Conservation (phyloP, 2,888 invertebrate genomes). For the Ischnus inquisitorius region DNA sequence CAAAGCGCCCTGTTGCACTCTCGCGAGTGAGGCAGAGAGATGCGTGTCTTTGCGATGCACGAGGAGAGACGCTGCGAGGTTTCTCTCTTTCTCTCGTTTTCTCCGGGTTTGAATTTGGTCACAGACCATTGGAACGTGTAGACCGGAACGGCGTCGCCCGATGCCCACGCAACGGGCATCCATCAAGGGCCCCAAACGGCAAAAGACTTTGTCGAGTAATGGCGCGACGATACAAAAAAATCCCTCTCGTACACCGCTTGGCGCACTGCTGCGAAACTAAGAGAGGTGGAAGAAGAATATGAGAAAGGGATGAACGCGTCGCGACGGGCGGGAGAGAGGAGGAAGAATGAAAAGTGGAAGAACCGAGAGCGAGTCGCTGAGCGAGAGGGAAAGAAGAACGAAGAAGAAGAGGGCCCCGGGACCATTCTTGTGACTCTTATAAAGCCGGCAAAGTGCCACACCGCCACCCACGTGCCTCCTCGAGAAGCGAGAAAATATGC, state of each 20-base stretch:
- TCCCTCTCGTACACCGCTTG: conserved; percentile 23
- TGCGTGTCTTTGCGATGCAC: conserved; percentile 27
- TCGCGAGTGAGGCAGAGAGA: conserved; percentile 17
- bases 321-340: conserved; percentile 40
- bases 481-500: conserved; percentile 78
- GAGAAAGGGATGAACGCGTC: conserved; percentile 40
- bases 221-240: conserved; percentile 81
- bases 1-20: conserved; percentile 61
- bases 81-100: conserved; percentile 51
- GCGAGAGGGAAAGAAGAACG: conserved; percentile 61
- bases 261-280: conserved; percentile 34
- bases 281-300: conserved; percentile 28
- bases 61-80: neutral
- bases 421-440: conserved; percentile 81
- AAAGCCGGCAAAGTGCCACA: conserved; percentile 82
- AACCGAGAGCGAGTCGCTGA: conserved; percentile 65
- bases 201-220: conserved; percentile 83
- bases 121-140: conserved; percentile 75
- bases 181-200: conserved; percentile 81
- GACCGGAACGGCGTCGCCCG: conserved; percentile 73
- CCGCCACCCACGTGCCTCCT: conserved; percentile 83
- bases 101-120: conserved; percentile 75
- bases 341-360: conserved; percentile 68
- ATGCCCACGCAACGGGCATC: conserved; percentile 82
- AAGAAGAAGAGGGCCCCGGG: conserved; percentile 69